These are phyloP conservation scores for Delphinus delphis DNA, from an alignment of 2,113 vertebrate genomes.

Conservation along the genomic window DNA sequence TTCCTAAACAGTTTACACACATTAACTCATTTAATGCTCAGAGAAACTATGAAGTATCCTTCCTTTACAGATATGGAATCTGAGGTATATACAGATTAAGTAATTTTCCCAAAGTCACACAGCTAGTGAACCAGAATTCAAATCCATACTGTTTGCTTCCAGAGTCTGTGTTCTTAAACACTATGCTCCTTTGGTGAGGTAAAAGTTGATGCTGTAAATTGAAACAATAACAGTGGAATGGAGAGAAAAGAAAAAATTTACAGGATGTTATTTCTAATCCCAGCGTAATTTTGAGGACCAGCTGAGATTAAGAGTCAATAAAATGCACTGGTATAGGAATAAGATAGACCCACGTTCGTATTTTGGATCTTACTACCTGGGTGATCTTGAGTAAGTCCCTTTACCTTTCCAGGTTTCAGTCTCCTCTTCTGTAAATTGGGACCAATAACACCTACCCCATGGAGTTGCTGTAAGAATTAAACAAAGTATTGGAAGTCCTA, in stretches of 20 bases:
- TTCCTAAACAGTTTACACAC: background rate
- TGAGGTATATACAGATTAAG: background rate
- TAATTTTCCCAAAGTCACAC: background rate
- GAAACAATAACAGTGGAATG: background rate
- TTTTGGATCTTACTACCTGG: background rate
- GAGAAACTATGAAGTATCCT: background rate
- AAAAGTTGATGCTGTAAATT: background rate
- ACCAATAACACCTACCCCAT: background rate
- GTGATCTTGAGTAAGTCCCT: background rate
- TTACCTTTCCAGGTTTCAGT: background rate
- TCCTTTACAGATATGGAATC: background rate
- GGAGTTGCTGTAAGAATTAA: background rate
- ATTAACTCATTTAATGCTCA: background rate
- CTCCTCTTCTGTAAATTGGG: background rate
- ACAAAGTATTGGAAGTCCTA: background rate
- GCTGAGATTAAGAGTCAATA: background rate
- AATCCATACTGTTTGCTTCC: background rate
- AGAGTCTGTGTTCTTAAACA: background rate
- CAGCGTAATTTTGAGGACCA: background rate
- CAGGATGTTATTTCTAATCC: background rate
- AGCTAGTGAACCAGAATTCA: background rate
- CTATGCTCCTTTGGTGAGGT: background rate
- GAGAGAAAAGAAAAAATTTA: conserved; percentile 7
- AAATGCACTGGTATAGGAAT: background rate
- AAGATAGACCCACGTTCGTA: background rate